A percentile compares a stretch with the other conserved stretches of the same genome.
These are phyloP conservation scores for Bombus sylvicola DNA, from an alignment of 1,140 invertebrate species.

Conservation along the genomic window DNA sequence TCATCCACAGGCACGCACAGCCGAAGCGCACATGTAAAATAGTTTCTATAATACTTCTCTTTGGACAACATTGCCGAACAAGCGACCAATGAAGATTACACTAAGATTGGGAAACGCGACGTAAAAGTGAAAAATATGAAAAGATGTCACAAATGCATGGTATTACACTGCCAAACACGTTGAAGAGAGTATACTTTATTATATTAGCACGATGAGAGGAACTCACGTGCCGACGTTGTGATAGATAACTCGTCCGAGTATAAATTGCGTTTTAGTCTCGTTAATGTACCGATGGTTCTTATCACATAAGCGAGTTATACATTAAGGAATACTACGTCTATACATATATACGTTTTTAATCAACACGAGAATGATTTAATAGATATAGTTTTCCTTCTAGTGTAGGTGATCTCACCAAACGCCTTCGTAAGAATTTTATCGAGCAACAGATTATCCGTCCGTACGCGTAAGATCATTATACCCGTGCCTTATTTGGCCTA, in stretches of 20 bases:
- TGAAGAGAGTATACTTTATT: not conserved
- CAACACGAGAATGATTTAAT: not conserved
- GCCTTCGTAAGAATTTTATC: constrained; percentile 24
- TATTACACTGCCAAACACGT: constrained; percentile 57
- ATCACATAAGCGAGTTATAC: not conserved
- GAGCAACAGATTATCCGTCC: constrained; percentile 63
- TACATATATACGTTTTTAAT: not conserved
- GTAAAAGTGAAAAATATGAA: not conserved
- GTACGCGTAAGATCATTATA: constrained; percentile 48
- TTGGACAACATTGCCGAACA: not conserved
- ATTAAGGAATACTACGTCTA: constrained; percentile 7
- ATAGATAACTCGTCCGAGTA: constrained; percentile 37
- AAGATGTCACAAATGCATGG: constrained; percentile 17
- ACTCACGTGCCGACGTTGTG: constrained; percentile 42
- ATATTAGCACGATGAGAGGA: constrained; percentile 11
- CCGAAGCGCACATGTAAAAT: not conserved
- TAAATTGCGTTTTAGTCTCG: constrained; percentile 30
- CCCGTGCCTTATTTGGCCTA: constrained; percentile 22
- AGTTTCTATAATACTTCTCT: not conserved
- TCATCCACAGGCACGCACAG: not conserved
- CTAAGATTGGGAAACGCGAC: not conserved
- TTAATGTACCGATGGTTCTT: not conserved
- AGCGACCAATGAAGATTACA: not conserved
- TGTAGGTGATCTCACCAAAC: constrained; percentile 53
- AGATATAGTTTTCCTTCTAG: constrained; percentile 36